phyloP scores from a whole-genome alignment of 2,113 vertebrate species.

The Astur gentilis region DNA sequence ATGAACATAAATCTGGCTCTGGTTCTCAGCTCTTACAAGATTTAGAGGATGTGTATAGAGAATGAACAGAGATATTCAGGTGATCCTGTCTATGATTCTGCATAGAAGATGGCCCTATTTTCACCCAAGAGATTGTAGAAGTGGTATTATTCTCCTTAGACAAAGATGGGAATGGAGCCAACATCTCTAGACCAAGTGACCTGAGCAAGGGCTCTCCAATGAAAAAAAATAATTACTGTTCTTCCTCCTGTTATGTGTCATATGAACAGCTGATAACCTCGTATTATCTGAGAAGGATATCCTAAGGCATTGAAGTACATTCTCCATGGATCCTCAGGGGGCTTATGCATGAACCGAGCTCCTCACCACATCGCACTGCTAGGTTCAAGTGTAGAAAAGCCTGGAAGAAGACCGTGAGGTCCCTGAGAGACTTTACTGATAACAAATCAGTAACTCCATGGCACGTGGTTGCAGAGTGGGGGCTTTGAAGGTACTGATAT shows the following conservation, averaged over 20 bases:
- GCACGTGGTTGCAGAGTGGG: fast-evolving
- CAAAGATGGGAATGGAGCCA: background rate
- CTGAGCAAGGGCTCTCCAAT: background rate
- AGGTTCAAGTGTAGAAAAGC: background rate
- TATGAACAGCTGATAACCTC: background rate
- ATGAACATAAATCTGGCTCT: background rate
- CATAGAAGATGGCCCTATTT: background rate
- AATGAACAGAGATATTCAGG: background rate
- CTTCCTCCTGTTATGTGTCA: background rate
- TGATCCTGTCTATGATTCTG: background rate
- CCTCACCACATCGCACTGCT: background rate
- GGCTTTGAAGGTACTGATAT: background rate
- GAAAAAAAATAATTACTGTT: background rate
- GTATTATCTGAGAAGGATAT: background rate
- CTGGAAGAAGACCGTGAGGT: background rate
- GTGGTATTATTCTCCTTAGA: background rate
- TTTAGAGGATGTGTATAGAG: background rate
- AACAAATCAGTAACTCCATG: background rate
- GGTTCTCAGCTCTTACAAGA: background rate
- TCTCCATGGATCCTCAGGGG: background rate
- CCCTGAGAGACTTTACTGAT: background rate
- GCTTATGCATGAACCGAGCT: background rate
- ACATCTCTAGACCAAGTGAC: background rate
- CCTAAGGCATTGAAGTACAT: background rate
- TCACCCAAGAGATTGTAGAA: background rate